These are phyloP conservation scores for Patella ulyssiponensis DNA, from an alignment of 2,888 invertebrate species.

Conservation along the genomic window DNA sequence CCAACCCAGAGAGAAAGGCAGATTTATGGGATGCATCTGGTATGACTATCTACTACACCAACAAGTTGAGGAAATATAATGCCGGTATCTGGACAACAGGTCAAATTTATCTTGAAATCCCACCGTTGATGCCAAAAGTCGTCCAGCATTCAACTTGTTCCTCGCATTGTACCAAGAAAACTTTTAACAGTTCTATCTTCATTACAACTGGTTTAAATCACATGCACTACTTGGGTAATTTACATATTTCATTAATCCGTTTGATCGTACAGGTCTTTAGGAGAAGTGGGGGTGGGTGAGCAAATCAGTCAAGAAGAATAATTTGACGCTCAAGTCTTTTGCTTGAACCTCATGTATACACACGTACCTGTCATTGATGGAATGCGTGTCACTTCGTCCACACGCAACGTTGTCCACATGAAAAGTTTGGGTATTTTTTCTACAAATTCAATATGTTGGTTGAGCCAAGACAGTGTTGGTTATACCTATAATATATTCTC, in stretches of 20 bases:
- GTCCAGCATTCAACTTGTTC: slow-evolving; percentile 19
- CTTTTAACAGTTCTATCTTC: slow-evolving; percentile 29
- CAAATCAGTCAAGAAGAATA: too few relatives aligned
- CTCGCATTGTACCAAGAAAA: slow-evolving; percentile 26
- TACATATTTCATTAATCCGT: neutral
- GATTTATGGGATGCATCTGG: slow-evolving; percentile 19
- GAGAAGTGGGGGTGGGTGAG: too few relatives aligned
- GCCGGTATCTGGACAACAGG: slow-evolving; percentile 22
- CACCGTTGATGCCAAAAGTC: slow-evolving; percentile 31
- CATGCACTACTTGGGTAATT: slow-evolving; percentile 40
- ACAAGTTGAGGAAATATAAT: slow-evolving; percentile 10
- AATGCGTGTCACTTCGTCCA: too few relatives aligned
- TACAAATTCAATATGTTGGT: too few relatives aligned
- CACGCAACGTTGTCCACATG: too few relatives aligned
- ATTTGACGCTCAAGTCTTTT: too few relatives aligned
- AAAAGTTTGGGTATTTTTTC: too few relatives aligned
- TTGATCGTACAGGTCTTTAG: too few relatives aligned
- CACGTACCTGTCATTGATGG: too few relatives aligned
- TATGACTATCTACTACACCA: slow-evolving; percentile 11
- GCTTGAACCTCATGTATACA: too few relatives aligned
- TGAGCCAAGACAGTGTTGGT: too few relatives aligned
- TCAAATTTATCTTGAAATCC: slow-evolving; percentile 43
- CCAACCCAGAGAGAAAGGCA: slow-evolving; percentile 7
- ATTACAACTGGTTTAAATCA: slow-evolving; percentile 33
- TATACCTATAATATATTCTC: too few relatives aligned